Conservation (phyloP, 2,888 invertebrate species). For the Thera britannica region DNA sequence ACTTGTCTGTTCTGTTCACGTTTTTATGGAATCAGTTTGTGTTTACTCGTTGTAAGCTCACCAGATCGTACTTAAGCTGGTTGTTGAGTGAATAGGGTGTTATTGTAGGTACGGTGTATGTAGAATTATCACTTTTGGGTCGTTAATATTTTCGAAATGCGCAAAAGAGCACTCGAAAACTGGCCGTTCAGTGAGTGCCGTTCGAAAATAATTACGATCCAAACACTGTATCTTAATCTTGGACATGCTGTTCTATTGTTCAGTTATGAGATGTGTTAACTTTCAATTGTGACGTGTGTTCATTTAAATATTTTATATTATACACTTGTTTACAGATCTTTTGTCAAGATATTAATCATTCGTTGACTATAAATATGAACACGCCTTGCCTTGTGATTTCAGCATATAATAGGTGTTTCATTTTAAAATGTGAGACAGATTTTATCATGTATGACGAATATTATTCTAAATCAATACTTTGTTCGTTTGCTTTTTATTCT, state of each 20-base stretch:
- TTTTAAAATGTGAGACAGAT: slow-evolving; percentile 19
- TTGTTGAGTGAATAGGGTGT: slow-evolving; percentile 13
- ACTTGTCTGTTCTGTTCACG: slow-evolving; percentile 30
- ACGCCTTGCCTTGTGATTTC: slow-evolving; percentile 31
- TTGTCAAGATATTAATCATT: slow-evolving; percentile 12
- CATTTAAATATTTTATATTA: slow-evolving; percentile 26
- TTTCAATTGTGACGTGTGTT: slow-evolving; percentile 32
- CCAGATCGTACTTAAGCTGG: slow-evolving; percentile 17
- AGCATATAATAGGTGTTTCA: slow-evolving; percentile 23
- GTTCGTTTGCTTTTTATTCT: slow-evolving; percentile 35
- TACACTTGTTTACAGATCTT: slow-evolving; percentile 25
- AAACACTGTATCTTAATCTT: not conserved
- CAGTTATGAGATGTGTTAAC: slow-evolving; percentile 11
- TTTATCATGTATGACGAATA: slow-evolving; percentile 32
- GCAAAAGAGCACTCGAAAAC: not conserved
- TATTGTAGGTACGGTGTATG: slow-evolving; percentile 4
- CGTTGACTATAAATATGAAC: slow-evolving; percentile 16
- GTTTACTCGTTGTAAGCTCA: slow-evolving; percentile 24
- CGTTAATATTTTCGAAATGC: not conserved
- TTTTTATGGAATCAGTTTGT: slow-evolving; percentile 23
- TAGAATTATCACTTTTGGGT: not conserved
- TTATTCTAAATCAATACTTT: slow-evolving; percentile 34
- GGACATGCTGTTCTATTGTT: not conserved
- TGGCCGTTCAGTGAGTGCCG: no score
- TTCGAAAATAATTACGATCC: not conserved